These are phyloP conservation scores for Penaeus chinensis DNA, from an alignment of 1,140 invertebrate genomes.

Conservation along the genomic window DNA sequence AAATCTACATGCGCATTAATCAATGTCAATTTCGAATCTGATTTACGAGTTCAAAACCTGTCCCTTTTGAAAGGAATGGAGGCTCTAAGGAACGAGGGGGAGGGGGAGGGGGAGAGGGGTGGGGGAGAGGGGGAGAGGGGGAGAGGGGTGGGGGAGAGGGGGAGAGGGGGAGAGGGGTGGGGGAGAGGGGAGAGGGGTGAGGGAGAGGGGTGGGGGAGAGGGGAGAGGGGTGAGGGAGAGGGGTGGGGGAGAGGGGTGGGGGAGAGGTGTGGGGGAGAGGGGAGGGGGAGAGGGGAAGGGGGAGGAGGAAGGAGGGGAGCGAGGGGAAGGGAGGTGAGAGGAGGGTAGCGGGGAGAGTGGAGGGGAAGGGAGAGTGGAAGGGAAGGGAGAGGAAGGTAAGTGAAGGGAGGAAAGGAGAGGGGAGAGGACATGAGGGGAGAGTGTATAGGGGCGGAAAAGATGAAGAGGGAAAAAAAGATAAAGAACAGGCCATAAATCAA, in stretches of 20 bases:
- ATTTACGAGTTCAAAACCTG: too few relatives aligned
- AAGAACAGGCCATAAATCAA: neutral
- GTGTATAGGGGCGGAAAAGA: neutral
- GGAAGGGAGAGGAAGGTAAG: neutral
- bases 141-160: neutral
- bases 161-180: neutral
- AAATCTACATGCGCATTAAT: too few relatives aligned
- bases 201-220: too few relatives aligned
- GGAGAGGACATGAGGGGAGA: neutral
- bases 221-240: too few relatives aligned
- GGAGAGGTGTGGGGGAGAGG: neutral
- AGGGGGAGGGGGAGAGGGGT: neutral
- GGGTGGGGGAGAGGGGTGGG: neutral
- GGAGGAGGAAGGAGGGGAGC: too few relatives aligned
- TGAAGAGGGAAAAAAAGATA: neutral
- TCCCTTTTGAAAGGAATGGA: too few relatives aligned
- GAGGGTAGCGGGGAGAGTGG: too few relatives aligned
- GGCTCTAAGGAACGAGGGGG: neutral
- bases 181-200: neutral
- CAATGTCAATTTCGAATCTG: too few relatives aligned
- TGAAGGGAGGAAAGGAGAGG: neutral
- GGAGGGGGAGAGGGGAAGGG: neutral
- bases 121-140: neutral
- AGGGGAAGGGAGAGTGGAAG: too few relatives aligned
- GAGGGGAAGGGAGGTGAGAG: too few relatives aligned